These are phyloP conservation scores for Hyaena hyaena DNA, from an alignment of 2,113 vertebrate species.

Conservation along the genomic window DNA sequence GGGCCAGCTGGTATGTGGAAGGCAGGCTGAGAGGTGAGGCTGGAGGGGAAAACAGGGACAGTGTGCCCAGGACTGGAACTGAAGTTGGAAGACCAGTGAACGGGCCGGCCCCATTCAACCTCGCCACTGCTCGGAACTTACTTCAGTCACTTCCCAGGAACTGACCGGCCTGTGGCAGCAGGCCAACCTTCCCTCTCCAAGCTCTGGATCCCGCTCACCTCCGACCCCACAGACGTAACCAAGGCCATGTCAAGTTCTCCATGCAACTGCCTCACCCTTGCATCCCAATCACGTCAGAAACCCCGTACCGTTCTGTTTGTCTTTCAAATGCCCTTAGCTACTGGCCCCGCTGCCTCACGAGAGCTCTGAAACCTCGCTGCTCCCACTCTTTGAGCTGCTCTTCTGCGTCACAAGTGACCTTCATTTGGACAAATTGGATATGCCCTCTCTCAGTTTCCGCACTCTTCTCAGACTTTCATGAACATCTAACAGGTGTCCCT, in stretches of 20 bases:
- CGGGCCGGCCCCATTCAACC: too few relatives aligned
- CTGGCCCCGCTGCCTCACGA: neutral
- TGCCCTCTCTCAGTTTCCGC: neutral
- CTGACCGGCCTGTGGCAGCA: rapidly evolving
- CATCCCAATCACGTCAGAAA: neutral
- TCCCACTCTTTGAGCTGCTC: neutral
- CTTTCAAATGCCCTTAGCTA: neutral
- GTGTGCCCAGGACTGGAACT: neutral
- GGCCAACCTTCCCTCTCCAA: neutral
- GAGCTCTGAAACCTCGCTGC: neutral
- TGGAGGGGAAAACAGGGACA: neutral
- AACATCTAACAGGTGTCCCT: neutral
- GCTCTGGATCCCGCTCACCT: neutral
- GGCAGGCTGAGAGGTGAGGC: neutral
- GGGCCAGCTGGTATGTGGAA: neutral
- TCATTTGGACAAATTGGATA: neutral
- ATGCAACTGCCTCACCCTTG: neutral
- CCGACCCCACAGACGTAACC: rapidly evolving
- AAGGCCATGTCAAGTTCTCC: neutral
- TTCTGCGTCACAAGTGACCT: neutral
- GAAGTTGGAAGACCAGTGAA: neutral
- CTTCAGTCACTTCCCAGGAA: neutral
- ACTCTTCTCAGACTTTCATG: neutral
- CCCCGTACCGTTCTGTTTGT: neutral
- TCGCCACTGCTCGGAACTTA: neutral